Conservation (phyloP, 2,113 vertebrate species). For the Mola mola region DNA sequence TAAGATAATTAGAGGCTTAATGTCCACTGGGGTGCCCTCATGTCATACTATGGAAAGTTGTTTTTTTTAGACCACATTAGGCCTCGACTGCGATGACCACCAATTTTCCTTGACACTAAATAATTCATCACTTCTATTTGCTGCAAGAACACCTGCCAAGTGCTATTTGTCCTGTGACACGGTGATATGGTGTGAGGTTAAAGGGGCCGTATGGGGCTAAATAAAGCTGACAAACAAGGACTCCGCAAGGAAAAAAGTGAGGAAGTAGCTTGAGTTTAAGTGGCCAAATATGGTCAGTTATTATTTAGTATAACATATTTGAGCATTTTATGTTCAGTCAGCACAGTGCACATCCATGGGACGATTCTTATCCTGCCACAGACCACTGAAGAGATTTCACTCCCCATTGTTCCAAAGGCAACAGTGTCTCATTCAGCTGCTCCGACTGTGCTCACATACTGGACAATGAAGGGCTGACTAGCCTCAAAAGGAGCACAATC, state of each 20-base stretch:
- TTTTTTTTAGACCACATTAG: slow-evolving; percentile 5
- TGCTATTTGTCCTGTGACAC: slow-evolving; percentile 22
- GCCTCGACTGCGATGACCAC: slow-evolving; percentile 19
- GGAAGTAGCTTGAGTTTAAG: too few species aligned
- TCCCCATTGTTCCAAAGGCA: slow-evolving; percentile 68
- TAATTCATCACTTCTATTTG: slow-evolving; percentile 49
- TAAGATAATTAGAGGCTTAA: background rate
- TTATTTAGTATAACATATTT: background rate
- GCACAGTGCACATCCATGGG: background rate
- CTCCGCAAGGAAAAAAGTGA: too few species aligned
- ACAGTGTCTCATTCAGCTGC: slow-evolving; percentile 76
- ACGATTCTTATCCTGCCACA: slow-evolving; percentile 45
- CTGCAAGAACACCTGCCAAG: slow-evolving; percentile 37
- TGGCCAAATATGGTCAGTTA: too few species aligned
- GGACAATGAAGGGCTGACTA: slow-evolving; percentile 43
- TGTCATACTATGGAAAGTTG: too few species aligned
- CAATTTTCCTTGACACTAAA: slow-evolving; percentile 45
- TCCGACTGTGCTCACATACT: slow-evolving; percentile 29
- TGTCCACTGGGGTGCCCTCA: background rate
- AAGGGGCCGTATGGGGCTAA: background rate
- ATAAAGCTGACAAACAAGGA: too few species aligned
- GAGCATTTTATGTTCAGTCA: background rate
- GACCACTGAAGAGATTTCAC: slow-evolving; percentile 60
- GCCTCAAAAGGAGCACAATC: slow-evolving; percentile 32
- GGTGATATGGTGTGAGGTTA: background rate